A percentile compares a stretch with the other conserved stretches of the same genome.
Conservation (phyloP, 2,888 invertebrate species). For the Muscina levida region DNA sequence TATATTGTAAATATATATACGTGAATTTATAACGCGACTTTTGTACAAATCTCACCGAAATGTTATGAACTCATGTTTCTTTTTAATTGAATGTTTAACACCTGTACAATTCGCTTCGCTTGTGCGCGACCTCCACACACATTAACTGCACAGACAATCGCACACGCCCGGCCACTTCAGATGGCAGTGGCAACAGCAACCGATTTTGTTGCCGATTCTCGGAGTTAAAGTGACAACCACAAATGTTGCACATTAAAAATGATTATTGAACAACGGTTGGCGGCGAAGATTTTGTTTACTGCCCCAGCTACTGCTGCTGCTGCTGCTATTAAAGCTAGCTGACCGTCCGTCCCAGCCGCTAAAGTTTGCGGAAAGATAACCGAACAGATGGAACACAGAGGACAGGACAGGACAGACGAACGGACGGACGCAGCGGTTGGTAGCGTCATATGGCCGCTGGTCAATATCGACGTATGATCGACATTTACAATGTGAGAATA, state of each 20-base stretch:
- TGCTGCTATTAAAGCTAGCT: not conserved
- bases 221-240: conserved; percentile 62
- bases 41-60: conserved; percentile 17
- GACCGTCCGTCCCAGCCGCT: not conserved
- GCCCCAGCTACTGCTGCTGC: conserved; percentile 48
- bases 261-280: conserved; percentile 53
- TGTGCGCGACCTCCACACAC: not conserved
- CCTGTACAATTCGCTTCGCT: conserved; percentile 72
- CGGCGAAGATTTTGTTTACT: conserved; percentile 6
- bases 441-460: too few species aligned
- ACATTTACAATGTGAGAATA: conserved; percentile 42
- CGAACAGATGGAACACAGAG: conserved; percentile 71
- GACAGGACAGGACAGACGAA: too few species aligned
- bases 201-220: not conserved
- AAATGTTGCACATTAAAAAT: conserved; percentile 63
- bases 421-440: conserved; percentile 45
- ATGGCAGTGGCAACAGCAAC: conserved; percentile 11
- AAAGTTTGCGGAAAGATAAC: conserved; percentile 43
- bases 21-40: not conserved
- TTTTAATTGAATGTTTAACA: conserved; percentile 78
- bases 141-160: not conserved
- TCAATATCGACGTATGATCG: conserved; percentile 65
- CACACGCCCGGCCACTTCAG: not conserved
- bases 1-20: not conserved
- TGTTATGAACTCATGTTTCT: conserved; percentile 70